Evolutionary conservation across 1,140 invertebrate species (phyloP), one percentile per base, ranked within the genome.

Genomic region (Anastrepha obliqua): DNA sequence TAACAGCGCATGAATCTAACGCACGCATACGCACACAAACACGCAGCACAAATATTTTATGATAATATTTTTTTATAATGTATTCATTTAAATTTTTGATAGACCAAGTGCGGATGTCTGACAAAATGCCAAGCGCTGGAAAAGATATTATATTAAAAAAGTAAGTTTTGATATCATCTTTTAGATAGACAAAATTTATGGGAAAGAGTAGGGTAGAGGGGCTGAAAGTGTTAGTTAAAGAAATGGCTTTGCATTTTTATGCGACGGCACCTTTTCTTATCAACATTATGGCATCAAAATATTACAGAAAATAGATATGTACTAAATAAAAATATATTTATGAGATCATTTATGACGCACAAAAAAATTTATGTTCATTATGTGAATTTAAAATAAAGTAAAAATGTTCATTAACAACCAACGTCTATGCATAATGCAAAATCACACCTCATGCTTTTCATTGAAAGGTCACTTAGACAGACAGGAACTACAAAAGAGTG

Each of bases 1-100:
- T 42, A 67, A 67, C 85, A 86, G 85, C 59, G 85, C 85, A 86
- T 86, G 85, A 86, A 86, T 86, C 85, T 29, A 85, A 60, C n/a
- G 81, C 51, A 55, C 29, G 29, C 67, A 8, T 17, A n/a, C 60
- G 17, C 11, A 62, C 60, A 62, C 17, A 62, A 62, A 62, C 5
- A 58, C 7, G 15, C 20, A 42, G 7, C 65, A 70, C 13, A 47
- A 17, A 74, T 11, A 47, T n/a, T 74, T 74, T 15, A 15, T 17
- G 0, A 39, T 47, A n/a, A 6, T 17, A 17, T 74, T 44, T 74
- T 74, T 74, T 74, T 17, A 39, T 74, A 74, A 74, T 74, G 39
- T 74, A 74, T 74, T 42, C 42, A 44, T 20, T 20, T 20, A 6
- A n/a, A 47, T 81, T 81, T 81, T 67, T 81, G 47, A 81, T 51